Base-by-base conservation (phyloP, 2,888 invertebrate species). In the Drosophila affinis region DNA sequence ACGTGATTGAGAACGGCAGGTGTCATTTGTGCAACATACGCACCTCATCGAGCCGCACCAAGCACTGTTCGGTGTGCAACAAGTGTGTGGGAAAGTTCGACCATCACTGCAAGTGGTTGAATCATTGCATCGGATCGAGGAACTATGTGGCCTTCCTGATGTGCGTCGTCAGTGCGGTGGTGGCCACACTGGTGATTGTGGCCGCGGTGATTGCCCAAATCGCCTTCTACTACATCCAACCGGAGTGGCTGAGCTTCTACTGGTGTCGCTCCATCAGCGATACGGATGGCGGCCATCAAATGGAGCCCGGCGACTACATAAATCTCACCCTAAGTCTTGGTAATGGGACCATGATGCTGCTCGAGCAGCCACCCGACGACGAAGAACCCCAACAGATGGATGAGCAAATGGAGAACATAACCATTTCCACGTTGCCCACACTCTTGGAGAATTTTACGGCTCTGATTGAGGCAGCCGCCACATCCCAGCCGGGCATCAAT, bases 101-200 rank as follows among this genome's bases (percentile, higher is more conserved):
- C 92, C 99, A 99, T 92, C 99, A 99, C 92, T 99, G 99, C 94
- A 98, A 98, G 94, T 99, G 99, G 99, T 93, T 99, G 80, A 99
- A 99, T 93, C 98, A 98, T 92, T 99, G 99, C 93, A 95, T 99
- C 72, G 99, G 99, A 9, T 94, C 94, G 51, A 94, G 97, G 81
- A 99, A 98, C 92, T 99, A 98, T 93, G 94, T 93, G 49, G 95
- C 95, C 32, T 98, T 98, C 92, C 94, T 97, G 79, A 94, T 95
- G 91, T 96, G 96, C 89, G 95, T 97, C 62, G 93, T 95, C 65
- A 96, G 96, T 58, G 97, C 97, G 24, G 94, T 96, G 73, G 93
- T 95, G 65, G 95, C 96, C 76, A 94, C 96, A 17, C 90, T 95
- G 67, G 93, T 95, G 76, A 95, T 97, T 59, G 94, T 95, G 77